Base-by-base conservation (phyloP, 1,140 invertebrate genomes). In the Akabosia matsudoensis region DNA sequence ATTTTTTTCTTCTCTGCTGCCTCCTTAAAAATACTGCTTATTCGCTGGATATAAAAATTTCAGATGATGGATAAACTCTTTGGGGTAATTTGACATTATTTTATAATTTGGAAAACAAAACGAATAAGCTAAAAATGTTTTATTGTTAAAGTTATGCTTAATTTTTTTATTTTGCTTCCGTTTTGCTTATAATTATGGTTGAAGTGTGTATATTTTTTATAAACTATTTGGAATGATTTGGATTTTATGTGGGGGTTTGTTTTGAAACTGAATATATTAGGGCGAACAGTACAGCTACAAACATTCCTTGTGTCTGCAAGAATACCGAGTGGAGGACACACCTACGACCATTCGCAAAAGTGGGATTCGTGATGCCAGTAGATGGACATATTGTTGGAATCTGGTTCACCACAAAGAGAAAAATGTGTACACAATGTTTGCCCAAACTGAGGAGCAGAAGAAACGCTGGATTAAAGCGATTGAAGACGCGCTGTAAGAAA, bases 251-350 rank as follows among this genome's bases (percentile, higher is more conserved):
- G 34, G 33, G 10, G 24, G 52, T 73, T 73, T 14, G 16, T 37
- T 45, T 64, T 30, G 22, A 34, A 24, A 24, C 70, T 31, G 18
- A 74, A 74, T 70, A 56, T 61, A 56, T 79, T 84, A 93, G 91
- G 92, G 95, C 76, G 95, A 97, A 83, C 93, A 96, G 82, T 98
- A 97, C 85, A 93, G 91, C 82, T 97, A 91, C 86, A 92, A 95
- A 76, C 91, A 94, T 83, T 93, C 92, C 18, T 88, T 98, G 45
- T 89, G 91, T 74, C 86, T 98, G 64, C 89, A 90, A 71, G 92
- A 97, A 82, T 98, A 92, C 86, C 90, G 91, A 75, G 88, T 98
- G 0, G 95, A 98, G 83, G 93, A 96, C 84, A 88, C 86, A 33
- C 82, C 74, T 26, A 77, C 24, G 24, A 88, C 87, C 75, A 88